Evolutionary conservation across 2,888 invertebrate genomes (phyloP).

Genomic region (Dynastes tityus): DNA sequence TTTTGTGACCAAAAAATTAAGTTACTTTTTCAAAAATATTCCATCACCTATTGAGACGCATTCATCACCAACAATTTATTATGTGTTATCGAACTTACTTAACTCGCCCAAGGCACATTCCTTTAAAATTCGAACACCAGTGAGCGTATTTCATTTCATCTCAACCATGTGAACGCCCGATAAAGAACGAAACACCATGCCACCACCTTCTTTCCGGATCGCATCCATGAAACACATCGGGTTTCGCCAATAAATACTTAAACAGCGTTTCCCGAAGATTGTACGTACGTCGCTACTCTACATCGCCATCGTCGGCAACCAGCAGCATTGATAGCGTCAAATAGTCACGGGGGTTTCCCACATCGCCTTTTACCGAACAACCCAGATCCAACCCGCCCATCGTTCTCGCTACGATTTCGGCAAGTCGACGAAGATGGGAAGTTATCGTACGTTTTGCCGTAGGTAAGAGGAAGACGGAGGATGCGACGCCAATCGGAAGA

Average conservation of each 20-base stretch:
- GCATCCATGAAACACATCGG: conserved; percentile 6
- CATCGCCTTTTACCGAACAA: conserved; percentile 51
- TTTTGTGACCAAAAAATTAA: no score
- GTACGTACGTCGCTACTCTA: conserved; percentile 4
- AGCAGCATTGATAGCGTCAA: conserved; percentile 59
- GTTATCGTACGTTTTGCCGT: background rate
- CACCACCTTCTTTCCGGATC: background rate
- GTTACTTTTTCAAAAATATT: no score
- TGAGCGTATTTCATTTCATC: conserved; percentile 35
- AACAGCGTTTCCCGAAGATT: conserved; percentile 35
- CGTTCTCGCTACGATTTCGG: conserved; percentile 9
- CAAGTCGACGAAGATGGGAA: background rate
- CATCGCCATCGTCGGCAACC: conserved; percentile 53
- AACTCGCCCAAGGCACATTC: background rate
- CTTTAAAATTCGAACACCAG: conserved; percentile 9
- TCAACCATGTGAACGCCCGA: background rate
- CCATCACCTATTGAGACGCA: no score
- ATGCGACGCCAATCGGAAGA: conserved; percentile 51
- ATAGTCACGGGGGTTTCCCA: conserved; percentile 58
- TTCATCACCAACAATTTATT: conserved; percentile 12
- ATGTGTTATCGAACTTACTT: conserved; percentile 2
- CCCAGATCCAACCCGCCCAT: background rate
- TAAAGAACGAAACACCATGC: background rate
- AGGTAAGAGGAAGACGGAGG: background rate
- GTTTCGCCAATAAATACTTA: conserved; percentile 41